A percentile compares a stretch with the other conserved stretches of the same genome.
phyloP scores from a whole-genome alignment of 2,113 vertebrate genomes.

The Eudyptes chrysolophus region DNA sequence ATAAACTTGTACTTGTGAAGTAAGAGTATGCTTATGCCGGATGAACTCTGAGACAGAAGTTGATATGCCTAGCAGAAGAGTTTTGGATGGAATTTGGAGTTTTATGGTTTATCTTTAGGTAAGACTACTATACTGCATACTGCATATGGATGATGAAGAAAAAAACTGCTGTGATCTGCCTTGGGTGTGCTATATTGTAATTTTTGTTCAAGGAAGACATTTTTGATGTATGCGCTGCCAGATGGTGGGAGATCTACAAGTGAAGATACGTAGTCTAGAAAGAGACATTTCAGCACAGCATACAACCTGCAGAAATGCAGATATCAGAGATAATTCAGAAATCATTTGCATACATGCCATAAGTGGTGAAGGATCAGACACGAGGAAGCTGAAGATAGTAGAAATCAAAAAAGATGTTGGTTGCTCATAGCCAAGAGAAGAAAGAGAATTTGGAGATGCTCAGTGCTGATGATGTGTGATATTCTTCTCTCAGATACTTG shows the following conservation, averaged over 20 bases:
- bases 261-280: background rate
- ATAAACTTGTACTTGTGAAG: background rate
- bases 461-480: background rate
- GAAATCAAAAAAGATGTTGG: background rate
- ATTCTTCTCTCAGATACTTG: background rate
- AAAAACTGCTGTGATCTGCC: background rate
- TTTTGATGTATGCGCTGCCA: background rate
- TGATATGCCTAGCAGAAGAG: background rate
- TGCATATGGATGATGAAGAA: background rate
- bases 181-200: background rate
- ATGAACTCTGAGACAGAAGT: background rate
- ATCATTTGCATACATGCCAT: background rate
- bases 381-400: background rate
- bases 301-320: background rate
- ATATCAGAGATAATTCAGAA: background rate
- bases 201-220: background rate
- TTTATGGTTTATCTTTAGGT: background rate
- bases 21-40: background rate
- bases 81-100: background rate
- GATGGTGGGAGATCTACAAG: background rate
- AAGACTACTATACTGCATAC: background rate
- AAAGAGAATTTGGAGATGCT: background rate
- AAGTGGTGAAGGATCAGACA: background rate
- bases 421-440: background rate
- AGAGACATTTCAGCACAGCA: background rate